Conservation (phyloP, 2,888 invertebrate genomes). For the Xestoiulus laeticollis region DNA sequence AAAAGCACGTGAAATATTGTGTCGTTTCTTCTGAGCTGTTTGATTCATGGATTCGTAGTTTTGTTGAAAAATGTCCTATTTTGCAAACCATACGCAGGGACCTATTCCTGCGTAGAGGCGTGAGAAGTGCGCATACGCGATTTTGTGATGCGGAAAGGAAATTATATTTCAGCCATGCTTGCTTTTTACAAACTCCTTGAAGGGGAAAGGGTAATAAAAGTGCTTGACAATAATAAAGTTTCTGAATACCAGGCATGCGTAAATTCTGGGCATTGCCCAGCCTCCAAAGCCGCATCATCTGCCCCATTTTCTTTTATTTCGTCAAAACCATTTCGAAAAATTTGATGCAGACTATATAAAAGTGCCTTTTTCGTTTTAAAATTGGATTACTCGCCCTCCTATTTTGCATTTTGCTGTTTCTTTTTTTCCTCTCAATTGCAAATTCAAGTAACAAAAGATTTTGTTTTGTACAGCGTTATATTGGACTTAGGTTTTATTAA, state of each 20-base stretch:
- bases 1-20: neutral
- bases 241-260: neutral
- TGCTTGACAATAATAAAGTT: slow-evolving; percentile 28
- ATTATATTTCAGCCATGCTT: slow-evolving; percentile 20
- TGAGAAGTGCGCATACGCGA: slow-evolving; percentile 33
- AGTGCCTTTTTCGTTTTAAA: neutral
- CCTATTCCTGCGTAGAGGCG: neutral
- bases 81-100: neutral
- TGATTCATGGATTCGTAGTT: neutral
- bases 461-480: neutral
- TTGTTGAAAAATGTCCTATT: neutral
- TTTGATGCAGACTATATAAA: slow-evolving; percentile 5
- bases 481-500: neutral
- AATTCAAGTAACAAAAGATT: neutral
- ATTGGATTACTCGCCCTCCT: neutral
- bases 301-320: slow-evolving; percentile 33
- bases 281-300: neutral
- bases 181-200: slow-evolving; percentile 34
- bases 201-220: slow-evolving; percentile 37
- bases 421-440: neutral
- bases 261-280: neutral
- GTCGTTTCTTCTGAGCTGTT: neutral
- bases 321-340: slow-evolving; percentile 28
- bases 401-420: slow-evolving; percentile 29
- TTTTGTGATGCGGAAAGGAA: slow-evolving; percentile 22